These are phyloP conservation scores for Sitobion miscanthi DNA, from an alignment of 1,140 invertebrate genomes.

Conservation along the genomic window DNA sequence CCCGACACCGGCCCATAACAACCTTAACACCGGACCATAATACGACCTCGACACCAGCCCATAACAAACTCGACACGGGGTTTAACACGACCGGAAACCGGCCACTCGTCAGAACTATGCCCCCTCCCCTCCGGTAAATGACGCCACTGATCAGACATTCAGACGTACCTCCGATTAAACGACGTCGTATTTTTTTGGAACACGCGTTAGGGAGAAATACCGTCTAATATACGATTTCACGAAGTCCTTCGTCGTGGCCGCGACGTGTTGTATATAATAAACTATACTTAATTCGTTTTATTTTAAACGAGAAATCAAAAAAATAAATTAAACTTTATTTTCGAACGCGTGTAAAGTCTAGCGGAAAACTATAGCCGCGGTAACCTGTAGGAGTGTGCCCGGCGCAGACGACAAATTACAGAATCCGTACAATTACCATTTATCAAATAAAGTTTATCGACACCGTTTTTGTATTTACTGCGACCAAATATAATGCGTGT, in stretches of 20 bases:
- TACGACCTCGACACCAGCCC: too few species aligned
- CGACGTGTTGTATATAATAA: neutral
- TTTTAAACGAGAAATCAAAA: neutral
- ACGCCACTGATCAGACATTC: too few species aligned
- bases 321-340: neutral
- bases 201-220: neutral
- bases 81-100: too few species aligned
- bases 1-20: too few species aligned
- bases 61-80: too few species aligned
- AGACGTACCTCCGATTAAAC: neutral
- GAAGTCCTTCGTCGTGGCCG: neutral
- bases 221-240: neutral
- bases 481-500: conserved; percentile 5
- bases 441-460: neutral
- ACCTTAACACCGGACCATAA: too few species aligned
- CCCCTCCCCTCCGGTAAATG: too few species aligned
- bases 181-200: neutral
- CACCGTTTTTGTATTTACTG: neutral
- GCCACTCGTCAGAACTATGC: too few species aligned
- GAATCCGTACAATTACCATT: neutral
- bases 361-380: neutral
- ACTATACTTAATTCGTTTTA: neutral
- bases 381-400: neutral
- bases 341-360: neutral
- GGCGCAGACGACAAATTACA: neutral